A percentile compares a stretch with the other conserved stretches of the same genome.
phyloP scores from a whole-genome alignment of 2,113 vertebrate genomes.

The Syngnathus typhle region DNA sequence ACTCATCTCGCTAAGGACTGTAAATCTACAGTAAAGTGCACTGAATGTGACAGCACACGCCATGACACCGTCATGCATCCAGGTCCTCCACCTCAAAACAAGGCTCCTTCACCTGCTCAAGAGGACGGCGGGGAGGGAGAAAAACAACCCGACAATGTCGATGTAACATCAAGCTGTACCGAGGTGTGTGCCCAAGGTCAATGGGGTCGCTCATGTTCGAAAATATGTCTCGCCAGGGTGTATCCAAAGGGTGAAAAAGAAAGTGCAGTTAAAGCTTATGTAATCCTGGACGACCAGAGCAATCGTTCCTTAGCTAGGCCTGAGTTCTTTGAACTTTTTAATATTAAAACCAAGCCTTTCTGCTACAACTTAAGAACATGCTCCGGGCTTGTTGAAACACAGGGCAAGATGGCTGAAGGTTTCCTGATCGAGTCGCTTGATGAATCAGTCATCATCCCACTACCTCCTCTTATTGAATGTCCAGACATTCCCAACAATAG shows the following conservation, averaged over 20 bases:
- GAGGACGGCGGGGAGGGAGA: not conserved
- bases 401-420: not conserved
- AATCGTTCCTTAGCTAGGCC: constrained; percentile 17
- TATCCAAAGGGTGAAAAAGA: not conserved
- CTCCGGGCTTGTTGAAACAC: not conserved
- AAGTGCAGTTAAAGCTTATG: constrained; percentile 17
- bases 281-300: constrained; percentile 27
- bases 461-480: constrained; percentile 10
- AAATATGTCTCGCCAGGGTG: constrained; percentile 14
- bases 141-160: not conserved
- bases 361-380: constrained; percentile 12
- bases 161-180: constrained; percentile 16
- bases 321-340: constrained; percentile 17
- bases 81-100: not conserved
- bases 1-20: not conserved
- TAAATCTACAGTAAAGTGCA: not conserved
- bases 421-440: constrained; percentile 3
- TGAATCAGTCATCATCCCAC: not conserved
- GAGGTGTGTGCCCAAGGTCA: constrained; percentile 21
- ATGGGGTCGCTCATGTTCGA: constrained; percentile 25
- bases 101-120: not conserved
- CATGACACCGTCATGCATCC: not conserved
- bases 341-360: not conserved
- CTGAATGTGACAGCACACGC: not conserved
- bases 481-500: constrained; percentile 10